phyloP scores from a whole-genome alignment of 2,113 vertebrate species.

The Calidris pugnax region DNA sequence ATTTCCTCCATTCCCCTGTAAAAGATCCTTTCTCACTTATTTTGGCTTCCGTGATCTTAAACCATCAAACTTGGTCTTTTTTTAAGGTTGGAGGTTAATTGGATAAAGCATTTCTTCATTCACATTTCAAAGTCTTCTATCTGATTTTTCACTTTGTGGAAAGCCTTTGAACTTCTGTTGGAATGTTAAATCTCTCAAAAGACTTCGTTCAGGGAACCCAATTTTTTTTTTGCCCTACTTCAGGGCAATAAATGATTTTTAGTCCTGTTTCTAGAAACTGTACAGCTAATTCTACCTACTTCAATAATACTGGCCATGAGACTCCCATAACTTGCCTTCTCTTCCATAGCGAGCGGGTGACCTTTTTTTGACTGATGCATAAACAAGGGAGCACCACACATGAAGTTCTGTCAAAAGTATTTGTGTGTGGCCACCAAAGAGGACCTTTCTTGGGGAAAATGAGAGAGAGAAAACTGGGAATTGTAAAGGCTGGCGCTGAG shows the following conservation, averaged over 20 bases:
- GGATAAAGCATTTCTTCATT: slow-evolving; percentile 30
- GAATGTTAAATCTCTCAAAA: background rate
- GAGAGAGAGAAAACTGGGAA: background rate
- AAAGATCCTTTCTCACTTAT: slow-evolving; percentile 10
- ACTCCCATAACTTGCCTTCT: background rate
- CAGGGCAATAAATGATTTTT: background rate
- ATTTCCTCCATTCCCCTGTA: background rate
- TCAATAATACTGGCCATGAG: background rate
- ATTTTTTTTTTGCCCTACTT: background rate
- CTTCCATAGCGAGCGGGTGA: fast-evolving
- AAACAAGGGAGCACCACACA: fast-evolving
- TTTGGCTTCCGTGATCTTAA: slow-evolving; percentile 20
- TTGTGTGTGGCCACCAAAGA: background rate
- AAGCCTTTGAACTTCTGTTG: slow-evolving; percentile 17
- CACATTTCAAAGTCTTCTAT: slow-evolving; percentile 7
- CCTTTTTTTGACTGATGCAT: background rate
- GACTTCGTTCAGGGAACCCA: background rate
- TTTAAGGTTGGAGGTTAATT: slow-evolving; percentile 30
- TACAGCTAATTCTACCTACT: background rate
- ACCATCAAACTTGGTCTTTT: background rate
- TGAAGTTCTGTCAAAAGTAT: background rate
- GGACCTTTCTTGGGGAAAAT: background rate
- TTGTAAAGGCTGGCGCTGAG: background rate
- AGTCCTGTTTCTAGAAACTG: background rate
- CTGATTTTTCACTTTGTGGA: background rate